These are phyloP conservation scores for Spodoptera litura DNA, from an alignment of 1,140 invertebrate species.

Conservation along the genomic window DNA sequence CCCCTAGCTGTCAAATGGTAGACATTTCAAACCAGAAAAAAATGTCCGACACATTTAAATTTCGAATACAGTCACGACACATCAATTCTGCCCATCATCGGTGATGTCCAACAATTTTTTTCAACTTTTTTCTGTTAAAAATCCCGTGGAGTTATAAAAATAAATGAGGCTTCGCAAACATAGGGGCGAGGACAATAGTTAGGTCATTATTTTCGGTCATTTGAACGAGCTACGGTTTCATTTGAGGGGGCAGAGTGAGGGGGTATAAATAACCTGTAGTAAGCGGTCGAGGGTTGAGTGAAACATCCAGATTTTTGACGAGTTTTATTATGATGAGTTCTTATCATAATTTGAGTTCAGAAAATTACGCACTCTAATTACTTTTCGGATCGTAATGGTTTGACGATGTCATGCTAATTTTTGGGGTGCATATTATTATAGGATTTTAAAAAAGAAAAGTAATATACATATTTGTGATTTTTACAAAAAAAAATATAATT, in stretches of 20 bases:
- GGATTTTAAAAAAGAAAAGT: too few species aligned
- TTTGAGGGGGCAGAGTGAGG: slow-evolving; percentile 52
- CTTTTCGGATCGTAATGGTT: not conserved
- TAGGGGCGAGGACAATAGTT: slow-evolving; percentile 82
- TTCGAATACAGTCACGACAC: slow-evolving; percentile 68
- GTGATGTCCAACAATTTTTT: slow-evolving; percentile 62
- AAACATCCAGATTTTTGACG: slow-evolving; percentile 53
- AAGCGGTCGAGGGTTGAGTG: slow-evolving; percentile 61
- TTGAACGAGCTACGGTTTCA: slow-evolving; percentile 68
- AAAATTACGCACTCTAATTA: slow-evolving; percentile 21
- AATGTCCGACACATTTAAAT: slow-evolving; percentile 47
- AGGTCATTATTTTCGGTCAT: slow-evolving; percentile 82
- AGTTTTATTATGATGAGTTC: slow-evolving; percentile 38
- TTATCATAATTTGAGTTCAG: slow-evolving; percentile 29
- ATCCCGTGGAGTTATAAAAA: slow-evolving; percentile 82
- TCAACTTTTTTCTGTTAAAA: slow-evolving; percentile 74
- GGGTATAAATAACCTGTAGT: slow-evolving; percentile 68
- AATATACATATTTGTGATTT: too few species aligned
- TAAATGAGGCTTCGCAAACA: slow-evolving; percentile 82
- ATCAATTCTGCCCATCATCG: slow-evolving; percentile 74
- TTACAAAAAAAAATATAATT: too few species aligned
- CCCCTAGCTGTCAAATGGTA: slow-evolving; percentile 38
- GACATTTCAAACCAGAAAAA: slow-evolving; percentile 37
- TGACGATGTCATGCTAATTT: not conserved
- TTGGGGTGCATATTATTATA: not conserved